Percentiles rank a stretch among this genome's conserved stretches.
Evolutionary conservation across 2,797 vertebrate species (phyloP).

Genomic region (Poeciliopsis gracilis): DNA sequence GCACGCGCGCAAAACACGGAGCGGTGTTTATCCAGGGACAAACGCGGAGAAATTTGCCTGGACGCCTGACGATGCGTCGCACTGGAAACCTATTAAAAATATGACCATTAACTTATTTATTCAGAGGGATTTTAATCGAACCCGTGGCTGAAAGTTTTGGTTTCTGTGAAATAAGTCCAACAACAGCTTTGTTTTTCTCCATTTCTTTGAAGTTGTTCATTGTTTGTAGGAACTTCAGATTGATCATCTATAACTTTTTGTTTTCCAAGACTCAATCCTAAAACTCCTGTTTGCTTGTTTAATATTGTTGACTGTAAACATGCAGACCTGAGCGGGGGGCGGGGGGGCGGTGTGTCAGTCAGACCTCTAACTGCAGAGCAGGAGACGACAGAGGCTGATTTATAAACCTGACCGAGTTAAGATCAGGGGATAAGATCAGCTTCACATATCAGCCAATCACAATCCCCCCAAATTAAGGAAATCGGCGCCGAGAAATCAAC

Average conservation of each 20-base stretch:
- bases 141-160: not conserved
- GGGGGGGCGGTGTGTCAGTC: no score
- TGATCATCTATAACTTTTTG: not conserved
- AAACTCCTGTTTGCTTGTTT: not conserved
- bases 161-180: not conserved
- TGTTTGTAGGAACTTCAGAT: not conserved
- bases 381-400: no score
- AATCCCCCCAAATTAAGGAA: no score
- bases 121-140: not conserved
- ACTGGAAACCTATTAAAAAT: not conserved
- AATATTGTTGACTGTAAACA: no score
- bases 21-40: conserved; percentile 48
- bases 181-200: not conserved
- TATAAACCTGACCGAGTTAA: no score
- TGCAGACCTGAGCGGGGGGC: no score
- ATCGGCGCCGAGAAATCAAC: no score
- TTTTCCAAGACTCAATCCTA: not conserved
- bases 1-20: conserved; percentile 22
- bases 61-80: not conserved
- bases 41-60: not conserved
- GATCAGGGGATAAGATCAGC: no score
- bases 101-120: not conserved
- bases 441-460: no score
- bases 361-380: no score
- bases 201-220: not conserved